Evolutionary conservation across 2,797 vertebrate genomes (phyloP).

Genomic region (Hoplostethus atlanticus): DNA sequence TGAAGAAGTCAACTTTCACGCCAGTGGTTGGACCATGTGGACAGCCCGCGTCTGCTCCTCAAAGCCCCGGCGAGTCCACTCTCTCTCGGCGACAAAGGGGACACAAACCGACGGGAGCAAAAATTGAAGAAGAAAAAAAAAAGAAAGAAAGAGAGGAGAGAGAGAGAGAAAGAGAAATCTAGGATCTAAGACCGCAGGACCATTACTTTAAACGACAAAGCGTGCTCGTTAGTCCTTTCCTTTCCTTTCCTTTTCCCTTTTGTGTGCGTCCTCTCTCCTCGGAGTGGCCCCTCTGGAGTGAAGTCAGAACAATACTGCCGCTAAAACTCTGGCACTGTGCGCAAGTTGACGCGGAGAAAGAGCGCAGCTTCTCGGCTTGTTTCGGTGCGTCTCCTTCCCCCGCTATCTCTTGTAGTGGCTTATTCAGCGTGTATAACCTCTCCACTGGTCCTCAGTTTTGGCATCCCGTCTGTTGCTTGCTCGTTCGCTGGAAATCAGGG

Average conservation of each 20-base stretch:
- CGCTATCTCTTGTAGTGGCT: constrained; percentile 59
- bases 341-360: constrained; percentile 84
- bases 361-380: constrained; percentile 78
- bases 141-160: constrained; percentile 47
- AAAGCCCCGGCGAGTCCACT: constrained; percentile 83
- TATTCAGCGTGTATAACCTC: constrained; percentile 71
- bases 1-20: constrained; percentile 90
- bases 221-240: constrained; percentile 83
- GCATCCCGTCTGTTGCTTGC: constrained; percentile 85
- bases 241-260: constrained; percentile 79
- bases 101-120: constrained; percentile 73
- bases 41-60: constrained; percentile 84
- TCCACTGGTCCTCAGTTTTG: constrained; percentile 81
- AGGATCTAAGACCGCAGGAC: constrained; percentile 76
- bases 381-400: constrained; percentile 54
- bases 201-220: constrained; percentile 82
- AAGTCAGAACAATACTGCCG: constrained; percentile 86
- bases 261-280: constrained; percentile 81
- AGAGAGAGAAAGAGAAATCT: constrained; percentile 71
- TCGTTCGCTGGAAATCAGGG: constrained; percentile 84
- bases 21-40: constrained; percentile 89
- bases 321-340: constrained; percentile 84
- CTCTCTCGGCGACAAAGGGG: constrained; percentile 75
- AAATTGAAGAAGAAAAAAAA: constrained; percentile 49
- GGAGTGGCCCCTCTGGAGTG: constrained; percentile 84